Evolutionary conservation across 2,113 vertebrate genomes (phyloP), one percentile per base, ranked within the genome.

Genomic region (Dasyurus viverrinus): DNA sequence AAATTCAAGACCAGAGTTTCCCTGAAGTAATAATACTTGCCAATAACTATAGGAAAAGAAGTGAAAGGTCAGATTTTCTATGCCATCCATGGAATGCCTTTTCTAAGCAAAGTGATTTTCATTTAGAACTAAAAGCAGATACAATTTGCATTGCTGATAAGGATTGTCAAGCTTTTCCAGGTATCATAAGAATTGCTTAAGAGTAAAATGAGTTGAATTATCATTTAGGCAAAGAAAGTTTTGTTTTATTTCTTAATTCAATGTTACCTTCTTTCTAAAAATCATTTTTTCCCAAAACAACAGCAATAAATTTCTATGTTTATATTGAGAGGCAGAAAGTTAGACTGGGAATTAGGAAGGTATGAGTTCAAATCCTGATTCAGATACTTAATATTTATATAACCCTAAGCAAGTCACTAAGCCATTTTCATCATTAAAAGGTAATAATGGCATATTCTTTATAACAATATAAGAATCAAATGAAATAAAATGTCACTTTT

Each of bases 31-130:
- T 91, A 93, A 90, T 91, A 93, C 68, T 48, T 5, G 46, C 94
- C 47, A 94, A 55, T 55, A 95, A 23, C 84, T 92, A 84, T 24
- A 4, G 53, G 93, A n/a, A 92, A 93, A 93, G 92, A 90, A 19
- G 27, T 36, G 26, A 94, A 94, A 97, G 47, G 14, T 23, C 90
- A 91, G 36, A 42, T 92, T 89, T 47, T n/a, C 90, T 53, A 46
- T 27, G 50, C 53, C 24, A 16, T 3, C 53, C 46, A 36, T 50
- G 53, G 48, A 95, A 94, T 94, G 94, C 24, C 14, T 76, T 42
- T 42, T 93, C 50, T 94, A 26, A 92, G 27, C 94, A 93, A 95
- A 95, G 92, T 95, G 30, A 53, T 89, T 95, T 89, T 95, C 55
- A 94, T n/a, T 97, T 90, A 89, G 10, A 76, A 92, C 23, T 93